Base-by-base conservation (phyloP, 1,140 invertebrate genomes). In the Penaeus chinensis region DNA sequence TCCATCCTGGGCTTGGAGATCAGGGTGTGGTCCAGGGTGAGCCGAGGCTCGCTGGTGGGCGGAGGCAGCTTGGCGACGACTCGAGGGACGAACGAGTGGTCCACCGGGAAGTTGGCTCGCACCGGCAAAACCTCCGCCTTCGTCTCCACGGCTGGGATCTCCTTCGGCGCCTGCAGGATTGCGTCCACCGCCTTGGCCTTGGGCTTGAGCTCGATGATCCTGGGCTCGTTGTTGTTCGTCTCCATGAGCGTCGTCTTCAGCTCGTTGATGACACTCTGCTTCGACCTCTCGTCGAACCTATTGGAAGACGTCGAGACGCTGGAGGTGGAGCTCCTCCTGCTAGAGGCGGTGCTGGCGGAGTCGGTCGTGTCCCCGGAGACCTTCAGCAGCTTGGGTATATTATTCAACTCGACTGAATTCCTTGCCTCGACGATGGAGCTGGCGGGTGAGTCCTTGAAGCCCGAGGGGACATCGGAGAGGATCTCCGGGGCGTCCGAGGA, bases 151-250 rank as follows among this genome's bases (percentile, higher is more conserved):
- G 16, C 16, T 0, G 54, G 54, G 2, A 11, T 54, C 54, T 54
- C 54, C 54, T 54, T 54, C 54, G 54, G 16, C 11, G 54, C 54
- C 16, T 11, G 10, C 54, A 16, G 54, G 16, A 2, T 11, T 0
- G 54, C 54, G 54, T 62, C 61, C 60, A 76, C 65, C 24, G 20
- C 20, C 47, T n/a, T 61, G 10, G 47, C 11, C 54, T 87, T 87
- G 10, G 85, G 85, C 20, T n/a, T 76, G 18, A 87, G 19, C 74
- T 82, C 85, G 5, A 87, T 24, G 65, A 87, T 87, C 65, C 85
- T 76, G 20, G 85, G 85, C 32, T 87, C 85, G 22, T 69, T 80
- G 62, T 71, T 81, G 42, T 84, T 84, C 16, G 83, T 61, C 63
- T 84, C 83, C 47, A 32, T 62, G 22, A 86, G 79, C 22, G 80